Evolutionary conservation across 2,113 vertebrate genomes (phyloP).

Genomic region (Taxidea taxus): DNA sequence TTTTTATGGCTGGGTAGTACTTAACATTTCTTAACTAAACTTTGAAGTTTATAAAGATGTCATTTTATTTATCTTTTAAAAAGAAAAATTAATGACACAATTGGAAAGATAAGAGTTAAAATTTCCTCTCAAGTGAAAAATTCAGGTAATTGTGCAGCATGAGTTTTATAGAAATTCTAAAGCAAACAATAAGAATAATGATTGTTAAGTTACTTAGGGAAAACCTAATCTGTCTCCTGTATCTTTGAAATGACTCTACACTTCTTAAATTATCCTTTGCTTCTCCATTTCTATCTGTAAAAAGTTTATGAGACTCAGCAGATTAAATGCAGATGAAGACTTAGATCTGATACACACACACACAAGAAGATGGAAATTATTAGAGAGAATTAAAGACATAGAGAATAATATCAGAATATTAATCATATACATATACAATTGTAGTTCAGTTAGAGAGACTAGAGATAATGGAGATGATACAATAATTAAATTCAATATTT

Average conservation of each 20-base stretch:
- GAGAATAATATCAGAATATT: not conserved
- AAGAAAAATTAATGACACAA: not conserved
- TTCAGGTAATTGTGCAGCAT: not conserved
- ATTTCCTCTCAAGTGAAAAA: conserved; percentile 37
- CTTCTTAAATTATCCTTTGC: not conserved
- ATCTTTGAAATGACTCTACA: not conserved
- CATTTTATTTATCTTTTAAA: not conserved
- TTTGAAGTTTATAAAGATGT: conserved; percentile 28
- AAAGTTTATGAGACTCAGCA: not conserved
- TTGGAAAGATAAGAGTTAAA: not conserved
- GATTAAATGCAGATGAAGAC: not conserved
- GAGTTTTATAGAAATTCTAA: not conserved
- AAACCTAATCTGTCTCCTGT: not conserved
- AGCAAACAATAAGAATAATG: not conserved
- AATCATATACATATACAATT: not conserved
- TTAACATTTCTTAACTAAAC: not conserved
- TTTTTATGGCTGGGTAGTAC: not conserved
- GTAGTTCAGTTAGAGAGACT: not conserved
- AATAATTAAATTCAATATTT: not conserved
- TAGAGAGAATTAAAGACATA: not conserved
- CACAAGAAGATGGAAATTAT: not conserved
- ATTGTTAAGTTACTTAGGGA: not conserved
- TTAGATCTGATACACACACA: not conserved
- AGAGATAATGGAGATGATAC: not conserved
- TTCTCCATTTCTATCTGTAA: not conserved